phyloP scores from a whole-genome alignment of 2,113 vertebrate genomes.

The Crypturellus undulatus region DNA sequence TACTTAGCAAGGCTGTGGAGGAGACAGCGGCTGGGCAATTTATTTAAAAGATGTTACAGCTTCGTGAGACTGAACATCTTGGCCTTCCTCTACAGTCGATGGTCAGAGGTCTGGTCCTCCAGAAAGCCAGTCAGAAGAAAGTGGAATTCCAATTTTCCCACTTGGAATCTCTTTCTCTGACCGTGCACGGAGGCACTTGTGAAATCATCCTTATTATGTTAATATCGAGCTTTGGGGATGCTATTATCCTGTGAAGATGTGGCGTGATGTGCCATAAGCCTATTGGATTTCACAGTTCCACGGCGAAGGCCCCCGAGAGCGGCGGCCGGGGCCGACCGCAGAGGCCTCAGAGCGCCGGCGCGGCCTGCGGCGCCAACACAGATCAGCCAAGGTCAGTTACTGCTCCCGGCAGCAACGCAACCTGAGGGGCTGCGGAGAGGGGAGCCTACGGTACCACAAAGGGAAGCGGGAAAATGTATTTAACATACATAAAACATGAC shows the following conservation, averaged over 20 bases:
- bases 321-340: not conserved
- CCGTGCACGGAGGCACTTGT: not conserved
- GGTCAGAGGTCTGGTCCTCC: not conserved
- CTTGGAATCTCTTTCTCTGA: not conserved
- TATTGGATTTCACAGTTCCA: not conserved
- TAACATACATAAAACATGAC: not conserved
- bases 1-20: not conserved
- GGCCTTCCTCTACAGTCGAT: not conserved
- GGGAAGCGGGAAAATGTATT: not conserved
- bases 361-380: not conserved
- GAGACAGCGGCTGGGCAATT: not conserved
- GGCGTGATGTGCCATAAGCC: not conserved
- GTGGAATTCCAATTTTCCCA: not conserved
- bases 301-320: not conserved
- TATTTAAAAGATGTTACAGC: not conserved
- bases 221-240: not conserved
- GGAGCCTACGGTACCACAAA: not conserved
- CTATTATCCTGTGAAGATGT: constrained; percentile 1
- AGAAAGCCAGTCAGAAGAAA: not conserved
- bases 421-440: not conserved
- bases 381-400: not conserved
- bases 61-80: not conserved
- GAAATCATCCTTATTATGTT: not conserved
- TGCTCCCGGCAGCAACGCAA: not conserved
- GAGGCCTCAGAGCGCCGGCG: not conserved